Base-by-base conservation (phyloP, 1,140 invertebrate genomes). In the Hyles vespertilio region DNA sequence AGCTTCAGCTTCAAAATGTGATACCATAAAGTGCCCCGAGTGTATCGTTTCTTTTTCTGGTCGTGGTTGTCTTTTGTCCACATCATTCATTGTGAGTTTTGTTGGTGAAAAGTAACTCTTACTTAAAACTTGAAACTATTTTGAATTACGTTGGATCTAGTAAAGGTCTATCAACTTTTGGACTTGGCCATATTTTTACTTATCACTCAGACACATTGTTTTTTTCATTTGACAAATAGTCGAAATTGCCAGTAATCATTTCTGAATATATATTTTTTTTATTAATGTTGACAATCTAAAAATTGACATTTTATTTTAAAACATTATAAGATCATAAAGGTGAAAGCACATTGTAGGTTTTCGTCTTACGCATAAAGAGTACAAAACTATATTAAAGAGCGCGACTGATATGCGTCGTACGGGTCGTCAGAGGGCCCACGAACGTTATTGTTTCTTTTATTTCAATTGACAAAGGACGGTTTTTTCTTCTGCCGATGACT, bases 1-100 rank as follows among this genome's bases (percentile, higher is more conserved):
- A 32, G 93, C 95, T 82, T 97, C 96, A 36, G 96, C 96, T 86
- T 98, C 97, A 89, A 99, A 98, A 84, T 97, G 94, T 50, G 97
- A 98, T 46, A 99, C 94, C 98, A 99, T 99, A 89, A 99, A 99
- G 86, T 99, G 98, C 22, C 98, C 98, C 72, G 97, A 98, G 85
- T 99, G 98, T 72, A 99, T 99, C 2, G 94, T 93, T 84, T 98
- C 96, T 66, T 89, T 90, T 52, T 81, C 89, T 59, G 84, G 72
- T 45, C 82, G 78, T 55, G 69, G 56, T 11, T 78, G 81, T 33
- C 74, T 69, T 77, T 85, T 86, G 45, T 84, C 81, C 47, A 89
- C 79, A 59, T 89, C 77, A 58, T 82, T 85, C 86, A 89, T 89
- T 71, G 55, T 87, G 51, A 52, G 60, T 67, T 59, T 57, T 59